These are phyloP conservation scores for Austrofundulus limnaeus DNA, from an alignment of 2,113 vertebrate genomes.

Conservation along the genomic window DNA sequence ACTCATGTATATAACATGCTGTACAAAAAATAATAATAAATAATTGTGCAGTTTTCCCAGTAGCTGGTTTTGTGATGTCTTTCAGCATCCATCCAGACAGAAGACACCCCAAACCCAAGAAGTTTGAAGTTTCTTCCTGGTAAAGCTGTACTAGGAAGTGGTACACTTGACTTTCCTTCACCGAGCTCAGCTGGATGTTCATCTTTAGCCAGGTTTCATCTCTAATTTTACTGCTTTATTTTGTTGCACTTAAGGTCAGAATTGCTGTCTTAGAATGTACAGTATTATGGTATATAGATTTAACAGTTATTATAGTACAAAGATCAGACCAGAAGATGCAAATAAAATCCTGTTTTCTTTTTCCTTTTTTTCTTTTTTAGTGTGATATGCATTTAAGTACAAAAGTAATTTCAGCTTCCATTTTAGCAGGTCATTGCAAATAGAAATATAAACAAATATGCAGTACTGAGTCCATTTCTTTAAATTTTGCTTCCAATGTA, in stretches of 20 bases:
- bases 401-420: no score
- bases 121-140: slow-evolving; percentile 83
- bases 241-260: background rate
- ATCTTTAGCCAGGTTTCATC: slow-evolving; percentile 76
- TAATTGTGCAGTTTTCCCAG: background rate
- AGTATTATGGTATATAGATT: no score
- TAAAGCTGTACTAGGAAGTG: slow-evolving; percentile 77
- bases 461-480: background rate
- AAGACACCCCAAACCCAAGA: slow-evolving; percentile 83
- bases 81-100: slow-evolving; percentile 79
- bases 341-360: no score
- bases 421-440: no score
- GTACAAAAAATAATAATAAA: no score
- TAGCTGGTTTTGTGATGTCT: slow-evolving; percentile 14
- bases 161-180: slow-evolving; percentile 80
- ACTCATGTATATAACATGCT: background rate
- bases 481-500: no score
- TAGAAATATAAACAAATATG: no score
- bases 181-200: slow-evolving; percentile 72
- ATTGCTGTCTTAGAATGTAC: background rate
- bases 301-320: no score
- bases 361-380: no score
- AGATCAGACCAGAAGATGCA: no score
- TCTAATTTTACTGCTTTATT: background rate
- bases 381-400: no score